phyloP scores from a whole-genome alignment of 2,888 invertebrate genomes.

The Phyllotreta striolata region DNA sequence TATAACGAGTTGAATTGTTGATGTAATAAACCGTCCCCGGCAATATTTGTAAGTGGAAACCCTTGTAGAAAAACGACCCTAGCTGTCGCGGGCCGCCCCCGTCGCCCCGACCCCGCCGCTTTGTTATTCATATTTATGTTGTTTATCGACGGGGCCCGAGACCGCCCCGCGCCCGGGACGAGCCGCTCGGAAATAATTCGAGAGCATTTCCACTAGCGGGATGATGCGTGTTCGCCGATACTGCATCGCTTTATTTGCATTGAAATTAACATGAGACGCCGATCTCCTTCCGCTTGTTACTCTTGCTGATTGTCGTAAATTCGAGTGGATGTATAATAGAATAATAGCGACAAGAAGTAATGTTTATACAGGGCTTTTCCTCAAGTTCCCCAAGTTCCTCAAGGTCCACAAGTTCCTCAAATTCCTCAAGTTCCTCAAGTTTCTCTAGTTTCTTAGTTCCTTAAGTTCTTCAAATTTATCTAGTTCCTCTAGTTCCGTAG shows the following conservation, averaged over 20 bases:
- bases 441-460: no score
- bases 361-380: no score
- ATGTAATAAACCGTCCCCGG: constrained; percentile 60
- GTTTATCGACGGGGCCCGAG: constrained; percentile 38
- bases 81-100: constrained; percentile 37
- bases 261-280: no score
- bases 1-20: constrained; percentile 62
- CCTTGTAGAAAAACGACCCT: constrained; percentile 49
- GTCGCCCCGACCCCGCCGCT: constrained; percentile 35
- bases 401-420: no score
- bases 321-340: no score
- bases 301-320: no score
- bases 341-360: no score
- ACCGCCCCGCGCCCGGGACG: constrained; percentile 33
- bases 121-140: constrained; percentile 49
- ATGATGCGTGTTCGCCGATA: constrained; percentile 3
- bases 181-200: constrained; percentile 44
- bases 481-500: no score
- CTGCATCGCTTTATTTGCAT: not conserved
- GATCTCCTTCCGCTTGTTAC: no score
- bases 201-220: constrained; percentile 32
- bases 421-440: no score
- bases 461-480: no score
- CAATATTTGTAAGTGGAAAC: constrained; percentile 55
- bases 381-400: no score